phyloP scores from a whole-genome alignment of 2,797 vertebrate species.

The Tenualosa ilisha region DNA sequence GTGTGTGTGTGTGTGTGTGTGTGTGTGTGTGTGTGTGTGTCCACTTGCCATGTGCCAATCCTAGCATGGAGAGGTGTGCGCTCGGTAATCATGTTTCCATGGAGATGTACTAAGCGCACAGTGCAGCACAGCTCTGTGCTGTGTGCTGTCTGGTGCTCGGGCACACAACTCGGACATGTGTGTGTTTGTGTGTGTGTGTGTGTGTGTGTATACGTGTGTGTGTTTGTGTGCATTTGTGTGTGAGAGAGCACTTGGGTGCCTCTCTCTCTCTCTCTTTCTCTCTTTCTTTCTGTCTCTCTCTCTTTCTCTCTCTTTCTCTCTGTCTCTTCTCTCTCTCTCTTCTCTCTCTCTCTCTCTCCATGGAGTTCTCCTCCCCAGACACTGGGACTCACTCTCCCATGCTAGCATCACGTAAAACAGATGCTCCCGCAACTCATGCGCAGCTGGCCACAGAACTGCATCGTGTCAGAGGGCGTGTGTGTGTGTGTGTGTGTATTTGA shows the following conservation, averaged over 20 bases:
- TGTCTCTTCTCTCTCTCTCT: neutral
- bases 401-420: neutral
- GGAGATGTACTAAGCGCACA: constrained; percentile 45
- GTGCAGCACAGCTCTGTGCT: constrained; percentile 23
- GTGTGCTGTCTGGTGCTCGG: too few relatives aligned
- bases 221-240: constrained; percentile 17
- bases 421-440: neutral
- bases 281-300: neutral
- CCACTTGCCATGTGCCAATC: constrained; percentile 17
- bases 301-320: neutral
- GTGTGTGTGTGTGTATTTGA: neutral
- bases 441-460: neutral
- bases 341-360: neutral
- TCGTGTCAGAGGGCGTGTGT: neutral
- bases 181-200: constrained; percentile 23
- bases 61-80: neutral
- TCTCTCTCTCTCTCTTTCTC: too few relatives aligned
- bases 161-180: too few relatives aligned
- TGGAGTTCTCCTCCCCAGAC: neutral
- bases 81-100: constrained; percentile 58
- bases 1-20: neutral
- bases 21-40: constrained; percentile 30
- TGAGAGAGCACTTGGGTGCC: neutral
- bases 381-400: neutral
- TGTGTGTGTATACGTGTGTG: neutral